Conservation (phyloP, 2,797 vertebrate species). For the Lagorchestes hirsutus region DNA sequence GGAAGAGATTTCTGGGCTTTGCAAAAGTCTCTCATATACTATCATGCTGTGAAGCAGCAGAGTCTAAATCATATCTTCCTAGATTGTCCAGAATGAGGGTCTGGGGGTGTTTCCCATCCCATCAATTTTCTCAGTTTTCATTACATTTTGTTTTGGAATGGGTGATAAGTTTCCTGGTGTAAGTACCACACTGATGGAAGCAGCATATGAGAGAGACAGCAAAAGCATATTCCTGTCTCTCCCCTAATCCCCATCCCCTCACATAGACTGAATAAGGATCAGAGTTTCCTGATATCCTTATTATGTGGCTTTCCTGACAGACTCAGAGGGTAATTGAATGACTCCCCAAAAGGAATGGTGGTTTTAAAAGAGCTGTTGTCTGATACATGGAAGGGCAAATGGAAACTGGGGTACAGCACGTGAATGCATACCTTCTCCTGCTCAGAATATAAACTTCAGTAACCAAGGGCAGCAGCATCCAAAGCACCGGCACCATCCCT, state of each 20-base stretch:
- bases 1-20: background rate
- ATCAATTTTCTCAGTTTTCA: background rate
- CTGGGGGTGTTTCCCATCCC: background rate
- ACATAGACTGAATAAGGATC: background rate
- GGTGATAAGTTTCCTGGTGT: background rate
- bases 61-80: background rate
- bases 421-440: background rate
- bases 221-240: background rate
- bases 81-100: fast-evolving
- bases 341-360: background rate
- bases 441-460: background rate
- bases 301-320: background rate
- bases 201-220: background rate
- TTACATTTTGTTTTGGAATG: background rate
- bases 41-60: background rate
- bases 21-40: background rate
- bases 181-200: background rate
- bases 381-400: background rate
- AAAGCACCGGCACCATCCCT: background rate
- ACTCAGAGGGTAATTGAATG: background rate
- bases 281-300: background rate
- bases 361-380: background rate
- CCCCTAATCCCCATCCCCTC: background rate
- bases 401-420: background rate
- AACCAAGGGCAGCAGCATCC: background rate